Base-by-base conservation (phyloP, 2,888 invertebrate species). In the Helobdella robusta region DNA sequence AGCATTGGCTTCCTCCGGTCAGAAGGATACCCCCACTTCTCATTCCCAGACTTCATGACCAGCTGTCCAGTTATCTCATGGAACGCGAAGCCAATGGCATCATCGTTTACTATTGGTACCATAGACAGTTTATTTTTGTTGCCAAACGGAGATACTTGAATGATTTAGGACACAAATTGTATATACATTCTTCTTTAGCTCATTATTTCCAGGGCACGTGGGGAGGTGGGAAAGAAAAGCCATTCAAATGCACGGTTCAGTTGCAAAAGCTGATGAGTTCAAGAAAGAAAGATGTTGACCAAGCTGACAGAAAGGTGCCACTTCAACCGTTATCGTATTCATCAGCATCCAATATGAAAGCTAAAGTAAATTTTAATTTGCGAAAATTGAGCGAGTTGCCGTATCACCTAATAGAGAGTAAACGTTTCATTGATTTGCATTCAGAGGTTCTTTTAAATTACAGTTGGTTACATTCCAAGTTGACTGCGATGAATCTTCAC, bases 361-460 rank as follows among this genome's bases (percentile, higher is more conserved):
- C 36, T 11, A 66, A 66, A 44, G 35, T 68, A n/a, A 61, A 60
- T 8, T 76, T 71, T 71, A 77, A 78, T 67, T 69, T 70, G 28
- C 64, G 77, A 18, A 78, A 77, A 67, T 68, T 78, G 69, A 71
- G 71, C 34, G 75, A 76, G 64, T 69, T 78, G 50, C 76, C 77
- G 0, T 74, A 70, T 64, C 73, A 75, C 62, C 69, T 77, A 46
- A 60, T 71, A 15, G 64, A 70, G 30, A 71, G 73, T 60, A 44
- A 68, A 4, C 71, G 75, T 20, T 89, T 90, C 76, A 87, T 88
- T 63, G 93, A 94, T 78, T 82, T 97, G 20, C 91, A 91, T 76
- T 86, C 87, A 34, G 85, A 91, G 75, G 93, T 95, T 0, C 83
- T 97, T 0, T 95, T 95, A 80, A 94, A 94, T 80, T 95, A 94